These are phyloP conservation scores for Armadillidium nasatum DNA, from an alignment of 1,140 invertebrate genomes.

Conservation along the genomic window DNA sequence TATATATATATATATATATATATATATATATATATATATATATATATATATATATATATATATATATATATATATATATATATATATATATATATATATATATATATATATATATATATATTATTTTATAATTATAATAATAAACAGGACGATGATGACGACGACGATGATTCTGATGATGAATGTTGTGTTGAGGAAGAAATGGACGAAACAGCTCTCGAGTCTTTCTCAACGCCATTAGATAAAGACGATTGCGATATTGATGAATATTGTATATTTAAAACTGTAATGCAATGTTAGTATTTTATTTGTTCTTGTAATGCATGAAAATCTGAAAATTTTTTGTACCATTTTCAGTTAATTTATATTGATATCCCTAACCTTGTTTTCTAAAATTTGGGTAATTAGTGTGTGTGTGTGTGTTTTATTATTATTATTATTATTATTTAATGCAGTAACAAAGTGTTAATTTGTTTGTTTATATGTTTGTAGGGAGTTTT, in stretches of 20 bases:
- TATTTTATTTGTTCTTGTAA: too few relatives aligned
- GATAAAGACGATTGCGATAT: conserved; percentile 78
- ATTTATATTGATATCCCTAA: too few relatives aligned
- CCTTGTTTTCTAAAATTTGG: too few relatives aligned
- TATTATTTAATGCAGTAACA: too few relatives aligned
- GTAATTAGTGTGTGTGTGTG: too few relatives aligned
- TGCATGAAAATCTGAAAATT: too few relatives aligned
- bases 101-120: conserved; percentile 13
- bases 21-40: neutral
- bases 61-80: conserved; percentile 14
- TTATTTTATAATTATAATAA: neutral
- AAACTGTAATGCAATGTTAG: conserved; percentile 69
- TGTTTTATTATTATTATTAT: too few relatives aligned
- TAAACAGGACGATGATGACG: conserved; percentile 29
- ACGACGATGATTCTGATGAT: conserved; percentile 43
- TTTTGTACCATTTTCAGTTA: too few relatives aligned
- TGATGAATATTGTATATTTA: conserved; percentile 81
- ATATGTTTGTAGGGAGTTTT: too few relatives aligned
- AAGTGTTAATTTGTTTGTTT: too few relatives aligned
- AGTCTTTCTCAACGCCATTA: conserved; percentile 73
- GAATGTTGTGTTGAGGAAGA: conserved; percentile 28
- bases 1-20: too few relatives aligned
- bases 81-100: conserved; percentile 16
- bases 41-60: conserved; percentile 6
- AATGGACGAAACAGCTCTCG: conserved; percentile 41